These are phyloP conservation scores for Tanytarsus gracilentus DNA, from an alignment of 2,888 invertebrate species.

Conservation along the genomic window DNA sequence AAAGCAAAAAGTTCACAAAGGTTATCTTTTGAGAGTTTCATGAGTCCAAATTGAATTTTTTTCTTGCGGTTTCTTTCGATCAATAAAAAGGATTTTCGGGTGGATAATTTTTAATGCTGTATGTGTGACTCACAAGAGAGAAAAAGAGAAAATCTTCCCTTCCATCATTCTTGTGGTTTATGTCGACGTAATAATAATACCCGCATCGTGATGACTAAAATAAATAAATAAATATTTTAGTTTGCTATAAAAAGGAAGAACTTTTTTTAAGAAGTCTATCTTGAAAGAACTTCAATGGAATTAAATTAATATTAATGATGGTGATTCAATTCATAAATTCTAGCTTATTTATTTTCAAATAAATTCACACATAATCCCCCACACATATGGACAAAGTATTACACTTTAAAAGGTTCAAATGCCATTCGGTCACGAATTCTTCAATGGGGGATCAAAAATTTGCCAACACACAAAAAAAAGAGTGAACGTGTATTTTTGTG, in stretches of 20 bases:
- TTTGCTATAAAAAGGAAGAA: no score
- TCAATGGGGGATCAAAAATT: slow-evolving; percentile 25
- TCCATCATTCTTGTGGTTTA: not conserved
- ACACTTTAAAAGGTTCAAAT: slow-evolving; percentile 24
- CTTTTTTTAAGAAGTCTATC: not conserved
- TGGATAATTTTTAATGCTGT: slow-evolving; percentile 15
- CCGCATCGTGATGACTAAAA: no score
- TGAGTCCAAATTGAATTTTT: not conserved
- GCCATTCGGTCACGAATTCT: slow-evolving; percentile 24
- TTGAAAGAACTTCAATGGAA: not conserved
- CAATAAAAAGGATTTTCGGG: slow-evolving; percentile 25
- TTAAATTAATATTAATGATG: slow-evolving; percentile 27
- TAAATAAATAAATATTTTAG: no score
- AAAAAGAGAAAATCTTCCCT: no score
- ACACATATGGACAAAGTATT: not conserved
- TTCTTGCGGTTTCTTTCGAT: not conserved
- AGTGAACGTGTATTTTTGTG: slow-evolving; percentile 4
- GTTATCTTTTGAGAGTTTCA: not conserved
- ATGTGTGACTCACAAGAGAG: slow-evolving; percentile 20
- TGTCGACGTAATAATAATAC: no score
- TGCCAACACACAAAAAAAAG: slow-evolving; percentile 17
- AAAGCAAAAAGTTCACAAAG: not conserved
- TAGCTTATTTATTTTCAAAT: not conserved
- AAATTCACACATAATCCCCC: slow-evolving; percentile 9
- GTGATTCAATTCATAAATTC: not conserved